These are phyloP conservation scores for Melanchra persicariae DNA, from an alignment of 2,888 invertebrate genomes.

Conservation along the genomic window DNA sequence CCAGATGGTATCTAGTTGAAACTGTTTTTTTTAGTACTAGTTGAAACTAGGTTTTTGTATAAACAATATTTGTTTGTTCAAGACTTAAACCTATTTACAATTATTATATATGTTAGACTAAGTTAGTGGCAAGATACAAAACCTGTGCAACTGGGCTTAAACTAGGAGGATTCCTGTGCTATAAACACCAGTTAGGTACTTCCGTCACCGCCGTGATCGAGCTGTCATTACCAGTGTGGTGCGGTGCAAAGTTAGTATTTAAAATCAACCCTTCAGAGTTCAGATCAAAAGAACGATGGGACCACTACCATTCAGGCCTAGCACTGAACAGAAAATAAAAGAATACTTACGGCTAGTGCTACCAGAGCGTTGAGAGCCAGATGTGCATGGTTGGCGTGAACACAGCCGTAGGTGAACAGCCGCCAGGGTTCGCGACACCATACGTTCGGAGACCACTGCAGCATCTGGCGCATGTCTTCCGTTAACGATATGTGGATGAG, in stretches of 20 bases:
- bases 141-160: too few species aligned
- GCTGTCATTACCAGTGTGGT: too few species aligned
- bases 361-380: slow-evolving; percentile 93
- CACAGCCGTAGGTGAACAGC: slow-evolving; percentile 94
- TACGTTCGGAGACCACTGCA: slow-evolving; percentile 82
- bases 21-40: too few species aligned
- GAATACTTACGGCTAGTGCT: slow-evolving; percentile 80
- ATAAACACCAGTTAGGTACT: too few species aligned
- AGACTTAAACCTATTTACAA: too few species aligned
- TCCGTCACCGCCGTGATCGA: too few species aligned
- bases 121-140: too few species aligned
- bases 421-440: slow-evolving; percentile 94
- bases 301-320: not conserved
- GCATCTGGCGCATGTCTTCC: slow-evolving; percentile 66
- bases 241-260: too few species aligned
- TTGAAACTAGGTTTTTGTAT: too few species aligned
- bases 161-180: too few species aligned
- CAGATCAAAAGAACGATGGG: not conserved
- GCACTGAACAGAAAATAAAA: not conserved
- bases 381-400: slow-evolving; percentile 95
- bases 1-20: not conserved
- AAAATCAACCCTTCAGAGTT: not conserved
- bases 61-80: too few species aligned
- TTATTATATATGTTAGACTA: too few species aligned
- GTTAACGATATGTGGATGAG: slow-evolving; percentile 75